Evolutionary conservation across 2,113 vertebrate species (phyloP).

Genomic region (Genyomyrus donnyi): DNA sequence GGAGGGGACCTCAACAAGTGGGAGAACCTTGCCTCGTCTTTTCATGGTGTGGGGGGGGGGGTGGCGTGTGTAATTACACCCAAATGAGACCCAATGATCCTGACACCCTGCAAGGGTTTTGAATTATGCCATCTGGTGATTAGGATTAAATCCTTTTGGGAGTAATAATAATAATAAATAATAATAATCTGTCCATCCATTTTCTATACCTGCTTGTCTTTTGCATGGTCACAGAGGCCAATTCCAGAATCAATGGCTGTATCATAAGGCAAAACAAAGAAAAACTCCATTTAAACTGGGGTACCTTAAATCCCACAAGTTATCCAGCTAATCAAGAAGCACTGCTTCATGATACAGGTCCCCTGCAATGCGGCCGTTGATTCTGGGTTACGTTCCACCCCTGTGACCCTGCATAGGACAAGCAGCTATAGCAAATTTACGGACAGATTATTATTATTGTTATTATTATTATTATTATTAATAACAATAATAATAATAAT

Average conservation of each 20-base stretch:
- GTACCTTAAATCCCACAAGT: background rate
- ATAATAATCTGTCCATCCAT: background rate
- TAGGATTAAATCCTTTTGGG: background rate
- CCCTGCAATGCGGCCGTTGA: background rate
- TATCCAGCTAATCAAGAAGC: background rate
- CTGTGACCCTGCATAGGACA: background rate
- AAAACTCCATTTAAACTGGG: background rate
- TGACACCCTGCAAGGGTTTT: background rate
- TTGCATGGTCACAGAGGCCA: background rate
- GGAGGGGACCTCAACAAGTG: slow-evolving; percentile 27
- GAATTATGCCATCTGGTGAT: background rate
- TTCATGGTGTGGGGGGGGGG: too few relatives aligned
- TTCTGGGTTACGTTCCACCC: background rate
- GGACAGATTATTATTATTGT: background rate
- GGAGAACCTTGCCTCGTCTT: background rate
- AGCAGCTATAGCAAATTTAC: background rate
- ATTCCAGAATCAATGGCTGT: background rate
- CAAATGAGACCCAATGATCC: background rate
- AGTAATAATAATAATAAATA: background rate
- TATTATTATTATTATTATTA: too few relatives aligned
- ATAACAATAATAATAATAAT: background rate
- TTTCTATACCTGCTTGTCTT: background rate
- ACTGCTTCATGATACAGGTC: background rate
- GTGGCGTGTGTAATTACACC: background rate
- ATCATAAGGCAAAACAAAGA: background rate